Evolutionary conservation across 1,140 invertebrate genomes (phyloP), one percentile per base, ranked within the genome.

Genomic region (Meloidogyne exigua): DNA sequence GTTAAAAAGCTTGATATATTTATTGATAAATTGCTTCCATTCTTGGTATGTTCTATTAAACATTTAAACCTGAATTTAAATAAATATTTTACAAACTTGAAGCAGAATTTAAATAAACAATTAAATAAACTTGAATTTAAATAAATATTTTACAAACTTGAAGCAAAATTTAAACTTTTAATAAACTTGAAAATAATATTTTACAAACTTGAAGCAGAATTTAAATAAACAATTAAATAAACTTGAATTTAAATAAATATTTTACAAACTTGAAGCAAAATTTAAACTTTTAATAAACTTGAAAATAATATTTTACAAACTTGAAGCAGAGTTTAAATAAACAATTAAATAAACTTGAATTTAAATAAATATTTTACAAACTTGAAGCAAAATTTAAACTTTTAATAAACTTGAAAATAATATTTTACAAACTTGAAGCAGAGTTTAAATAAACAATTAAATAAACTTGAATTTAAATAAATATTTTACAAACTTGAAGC

Each of bases 1-100:
- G 85, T 87, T 68, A 76, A 65, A 57, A 81, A 83, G 44, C 49
- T 87, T 15, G 86, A 87, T 72, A 68, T 80, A 4, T 79, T 87
- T 76, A 77, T 87, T 49, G 73, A 84, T 5, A 76, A 82, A 72
- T 76, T 87, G 18, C 68, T 85, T 44, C 85, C 85, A 26, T 87
- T 79, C 49, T 66, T 87, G 75, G 84, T 86, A 68, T 49, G 75
- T 67, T 67, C n/a, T n/a, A n/a, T n/a, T n/a, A n/a, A n/a, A n/a
- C n/a, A n/a, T n/a, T n/a, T 49, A 49, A 18, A 18, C 44, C 18
- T 15, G 10, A 13, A 18, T 49, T 49, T 18, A 49, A 18, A 49
- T 49, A 18, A 15, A 49, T 49, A 49, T 18, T 18, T 49, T 49
- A 49, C 18, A 49, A 49, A 2, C 10, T 49, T 15, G 2, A 44